Conservation (phyloP, 2,888 invertebrate species). For the Achlya flavicornis region DNA sequence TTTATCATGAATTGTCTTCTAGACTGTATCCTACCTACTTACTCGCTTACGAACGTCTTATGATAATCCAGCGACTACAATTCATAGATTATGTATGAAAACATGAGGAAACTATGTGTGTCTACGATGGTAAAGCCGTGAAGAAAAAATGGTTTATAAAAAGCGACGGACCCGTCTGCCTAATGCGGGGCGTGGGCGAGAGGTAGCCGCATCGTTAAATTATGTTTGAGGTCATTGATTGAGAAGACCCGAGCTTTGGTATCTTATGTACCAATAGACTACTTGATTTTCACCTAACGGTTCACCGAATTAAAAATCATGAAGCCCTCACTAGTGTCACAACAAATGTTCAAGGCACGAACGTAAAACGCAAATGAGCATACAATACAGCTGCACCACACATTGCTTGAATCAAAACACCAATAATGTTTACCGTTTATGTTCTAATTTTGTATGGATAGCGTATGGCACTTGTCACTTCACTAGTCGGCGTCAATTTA, state of each 20-base stretch:
- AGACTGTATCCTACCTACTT: slow-evolving; percentile 39
- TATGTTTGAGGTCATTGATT: slow-evolving; percentile 77
- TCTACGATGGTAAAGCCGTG: slow-evolving; percentile 47
- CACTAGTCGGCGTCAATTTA: slow-evolving; percentile 54
- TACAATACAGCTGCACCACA: slow-evolving; percentile 64
- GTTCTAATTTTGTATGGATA: slow-evolving; percentile 71
- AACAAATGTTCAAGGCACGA: slow-evolving; percentile 48
- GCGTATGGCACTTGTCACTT: slow-evolving; percentile 71
- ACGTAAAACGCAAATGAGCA: slow-evolving; percentile 38
- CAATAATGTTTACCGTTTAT: slow-evolving; percentile 70
- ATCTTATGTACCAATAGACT: slow-evolving; percentile 26
- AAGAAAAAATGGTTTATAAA: slow-evolving; percentile 61
- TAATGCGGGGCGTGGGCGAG: slow-evolving; percentile 68
- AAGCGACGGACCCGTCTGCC: slow-evolving; percentile 53
- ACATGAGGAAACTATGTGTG: slow-evolving; percentile 17
- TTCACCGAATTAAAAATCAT: slow-evolving; percentile 44
- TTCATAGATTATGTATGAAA: background rate
- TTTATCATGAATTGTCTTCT: slow-evolving; percentile 72
- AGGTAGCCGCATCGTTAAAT: slow-evolving; percentile 68
- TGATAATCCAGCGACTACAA: slow-evolving; percentile 18
- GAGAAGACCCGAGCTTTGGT: slow-evolving; percentile 52
- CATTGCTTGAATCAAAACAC: slow-evolving; percentile 65
- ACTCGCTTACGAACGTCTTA: slow-evolving; percentile 39
- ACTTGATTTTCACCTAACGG: slow-evolving; percentile 52
- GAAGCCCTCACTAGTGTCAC: slow-evolving; percentile 38